A percentile compares a stretch with the other conserved stretches of the same genome.
Conservation (phyloP, 2,888 invertebrate species). For the Taphrorychus bicolor region DNA sequence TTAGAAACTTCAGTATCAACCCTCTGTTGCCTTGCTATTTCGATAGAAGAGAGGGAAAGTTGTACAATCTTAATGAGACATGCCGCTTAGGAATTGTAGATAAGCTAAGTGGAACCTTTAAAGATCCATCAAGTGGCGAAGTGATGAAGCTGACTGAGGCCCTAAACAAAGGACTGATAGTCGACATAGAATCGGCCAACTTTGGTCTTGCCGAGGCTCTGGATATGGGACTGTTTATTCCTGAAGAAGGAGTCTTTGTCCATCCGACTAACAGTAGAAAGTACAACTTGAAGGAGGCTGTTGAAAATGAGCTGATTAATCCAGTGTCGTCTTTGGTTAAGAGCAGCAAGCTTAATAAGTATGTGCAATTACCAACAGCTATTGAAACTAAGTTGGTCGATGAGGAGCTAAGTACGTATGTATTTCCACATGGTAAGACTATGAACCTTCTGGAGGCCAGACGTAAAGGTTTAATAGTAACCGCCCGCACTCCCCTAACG, state of each 20-base stretch:
- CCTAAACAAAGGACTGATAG: constrained; percentile 77
- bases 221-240: constrained; percentile 80
- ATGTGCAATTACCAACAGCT: constrained; percentile 76
- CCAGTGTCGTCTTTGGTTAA: constrained; percentile 78
- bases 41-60: constrained; percentile 75
- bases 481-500: constrained; percentile 73
- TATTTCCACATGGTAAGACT: constrained; percentile 68
- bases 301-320: constrained; percentile 78
- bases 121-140: constrained; percentile 67
- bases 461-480: constrained; percentile 77
- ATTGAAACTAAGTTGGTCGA: constrained; percentile 73
- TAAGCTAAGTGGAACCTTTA: constrained; percentile 78
- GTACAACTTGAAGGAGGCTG: constrained; percentile 75
- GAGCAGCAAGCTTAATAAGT: constrained; percentile 72
- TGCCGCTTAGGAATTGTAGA: constrained; percentile 83
- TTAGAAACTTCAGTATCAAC: constrained; percentile 80
- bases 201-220: constrained; percentile 83
- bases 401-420: constrained; percentile 68
- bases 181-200: constrained; percentile 85
- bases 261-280: constrained; percentile 81
- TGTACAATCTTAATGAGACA: constrained; percentile 79
- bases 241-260: constrained; percentile 69
- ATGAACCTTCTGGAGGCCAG: constrained; percentile 78
- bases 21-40: constrained; percentile 83
- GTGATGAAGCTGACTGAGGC: constrained; percentile 76